Evolutionary conservation across 2,888 invertebrate genomes (phyloP).

Genomic region (Rosalia funebris): DNA sequence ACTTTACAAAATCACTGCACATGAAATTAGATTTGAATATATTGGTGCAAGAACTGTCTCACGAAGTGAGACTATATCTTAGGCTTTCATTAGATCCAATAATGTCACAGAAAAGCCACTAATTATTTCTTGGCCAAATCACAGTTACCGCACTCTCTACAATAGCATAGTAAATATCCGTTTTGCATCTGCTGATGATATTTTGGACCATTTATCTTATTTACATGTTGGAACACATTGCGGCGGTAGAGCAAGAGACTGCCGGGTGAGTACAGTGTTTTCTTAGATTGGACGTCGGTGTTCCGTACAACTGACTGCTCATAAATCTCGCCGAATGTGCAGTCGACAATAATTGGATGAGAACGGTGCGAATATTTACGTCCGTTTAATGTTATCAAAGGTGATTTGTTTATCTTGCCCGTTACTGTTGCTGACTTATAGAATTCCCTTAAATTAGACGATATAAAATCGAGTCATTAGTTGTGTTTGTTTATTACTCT

Average conservation of each 20-base stretch:
- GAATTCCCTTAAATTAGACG: too few relatives aligned
- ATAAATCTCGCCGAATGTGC: conserved; percentile 43
- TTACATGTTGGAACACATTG: conserved; percentile 21
- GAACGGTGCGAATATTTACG: conserved; percentile 43
- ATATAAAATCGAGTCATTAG: too few relatives aligned
- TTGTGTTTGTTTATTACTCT: too few relatives aligned
- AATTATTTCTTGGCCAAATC: neutral
- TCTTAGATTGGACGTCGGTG: conserved; percentile 35
- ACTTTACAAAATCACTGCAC: too few relatives aligned
- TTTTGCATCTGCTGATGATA: conserved; percentile 25
- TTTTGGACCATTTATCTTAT: conserved; percentile 26
- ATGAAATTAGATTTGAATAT: too few relatives aligned
- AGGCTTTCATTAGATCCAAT: too few relatives aligned
- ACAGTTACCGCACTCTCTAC: neutral
- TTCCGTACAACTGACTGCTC: conserved; percentile 36
- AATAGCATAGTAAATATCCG: conserved; percentile 15
- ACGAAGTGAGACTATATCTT: too few relatives aligned
- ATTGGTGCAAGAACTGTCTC: too few relatives aligned
- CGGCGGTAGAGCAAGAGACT: conserved; percentile 10
- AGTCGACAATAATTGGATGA: conserved; percentile 47
- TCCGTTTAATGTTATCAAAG: conserved; percentile 41
- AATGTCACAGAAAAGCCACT: neutral
- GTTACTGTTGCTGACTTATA: neutral
- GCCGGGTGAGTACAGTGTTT: conserved; percentile 26
- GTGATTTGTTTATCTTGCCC: conserved; percentile 41